A percentile compares a stretch with the other conserved stretches of the same genome.
Evolutionary conservation across 2,797 vertebrate genomes (phyloP).

Genomic region (Malacoctenus gilli): DNA sequence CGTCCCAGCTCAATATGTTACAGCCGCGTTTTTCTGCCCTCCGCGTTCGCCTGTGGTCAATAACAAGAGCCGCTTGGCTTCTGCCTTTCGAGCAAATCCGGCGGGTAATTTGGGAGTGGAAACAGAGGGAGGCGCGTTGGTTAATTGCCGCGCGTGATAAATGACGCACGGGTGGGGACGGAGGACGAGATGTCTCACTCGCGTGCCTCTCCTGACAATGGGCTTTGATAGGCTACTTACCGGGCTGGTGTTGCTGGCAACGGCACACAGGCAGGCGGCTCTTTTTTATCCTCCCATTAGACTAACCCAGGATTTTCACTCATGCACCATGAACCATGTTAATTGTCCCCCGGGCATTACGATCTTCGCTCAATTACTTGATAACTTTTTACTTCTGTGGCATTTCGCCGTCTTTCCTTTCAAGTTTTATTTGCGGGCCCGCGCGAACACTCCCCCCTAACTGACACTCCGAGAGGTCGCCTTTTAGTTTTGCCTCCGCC

Average conservation of each 20-base stretch:
- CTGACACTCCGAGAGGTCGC: slow-evolving; percentile 38
- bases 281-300: slow-evolving; percentile 74
- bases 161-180: slow-evolving; percentile 49
- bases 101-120: slow-evolving; percentile 54
- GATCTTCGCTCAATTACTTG: slow-evolving; percentile 72
- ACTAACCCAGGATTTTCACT: slow-evolving; percentile 73
- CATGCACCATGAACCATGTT: slow-evolving; percentile 78
- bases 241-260: slow-evolving; percentile 52
- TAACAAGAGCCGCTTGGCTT: slow-evolving; percentile 29
- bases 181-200: slow-evolving; percentile 63
- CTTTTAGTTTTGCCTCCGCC: too few relatives aligned
- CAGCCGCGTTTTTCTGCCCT: slow-evolving; percentile 28
- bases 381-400: slow-evolving; percentile 74
- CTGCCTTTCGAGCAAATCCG: slow-evolving; percentile 50
- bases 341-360: slow-evolving; percentile 77
- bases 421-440: slow-evolving; percentile 64
- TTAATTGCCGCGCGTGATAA: slow-evolving; percentile 70
- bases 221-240: slow-evolving; percentile 71
- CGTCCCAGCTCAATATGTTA: slow-evolving; percentile 26
- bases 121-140: slow-evolving; percentile 47
- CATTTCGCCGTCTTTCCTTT: slow-evolving; percentile 70
- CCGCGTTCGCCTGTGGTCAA: slow-evolving; percentile 19
- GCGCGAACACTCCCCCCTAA: slow-evolving; percentile 50
- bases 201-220: slow-evolving; percentile 43
- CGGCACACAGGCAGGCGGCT: slow-evolving; percentile 42